These are phyloP conservation scores for Amblyjoppa proteus DNA, from an alignment of 2,888 invertebrate species.

Conservation along the genomic window DNA sequence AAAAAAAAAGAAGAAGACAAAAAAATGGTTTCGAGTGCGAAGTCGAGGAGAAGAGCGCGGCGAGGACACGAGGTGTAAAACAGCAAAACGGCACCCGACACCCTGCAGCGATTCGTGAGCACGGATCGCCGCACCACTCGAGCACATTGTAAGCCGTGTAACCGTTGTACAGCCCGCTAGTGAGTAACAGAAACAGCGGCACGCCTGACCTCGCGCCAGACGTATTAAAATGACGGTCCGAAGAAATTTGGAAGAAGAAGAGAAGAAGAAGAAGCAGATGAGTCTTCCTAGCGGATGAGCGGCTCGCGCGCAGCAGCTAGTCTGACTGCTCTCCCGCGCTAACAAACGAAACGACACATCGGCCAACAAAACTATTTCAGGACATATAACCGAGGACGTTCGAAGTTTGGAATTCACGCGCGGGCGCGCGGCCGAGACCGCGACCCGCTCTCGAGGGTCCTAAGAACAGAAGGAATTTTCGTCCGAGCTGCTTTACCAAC, in stretches of 20 bases:
- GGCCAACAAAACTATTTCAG: slow-evolving; percentile 80
- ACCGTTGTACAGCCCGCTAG: slow-evolving; percentile 54
- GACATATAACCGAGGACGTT: slow-evolving; percentile 70
- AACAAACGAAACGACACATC: slow-evolving; percentile 48
- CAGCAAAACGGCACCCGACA: slow-evolving; percentile 69
- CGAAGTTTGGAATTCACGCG: slow-evolving; percentile 74
- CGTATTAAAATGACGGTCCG: slow-evolving; percentile 83
- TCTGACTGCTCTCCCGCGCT: slow-evolving; percentile 65
- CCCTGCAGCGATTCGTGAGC: slow-evolving; percentile 61
- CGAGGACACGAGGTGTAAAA: slow-evolving; percentile 69
- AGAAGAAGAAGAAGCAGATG: slow-evolving; percentile 30
- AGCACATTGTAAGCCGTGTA: slow-evolving; percentile 68
- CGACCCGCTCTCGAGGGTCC: slow-evolving; percentile 54
- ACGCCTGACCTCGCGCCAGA: slow-evolving; percentile 83
- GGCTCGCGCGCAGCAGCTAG: not conserved
- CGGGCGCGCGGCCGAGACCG: not conserved
- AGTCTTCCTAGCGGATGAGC: not conserved
- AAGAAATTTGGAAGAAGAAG: slow-evolving; percentile 56
- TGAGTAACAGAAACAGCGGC: slow-evolving; percentile 73
- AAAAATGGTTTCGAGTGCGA: slow-evolving; percentile 36
- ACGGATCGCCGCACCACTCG: slow-evolving; percentile 55
- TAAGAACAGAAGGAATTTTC: slow-evolving; percentile 42
- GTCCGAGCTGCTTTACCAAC: slow-evolving; percentile 15
- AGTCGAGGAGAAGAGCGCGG: slow-evolving; percentile 65
- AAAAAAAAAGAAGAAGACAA: slow-evolving; percentile 44